These are phyloP conservation scores for Mirounga angustirostris DNA, from an alignment of 2,113 vertebrate species.

Conservation along the genomic window DNA sequence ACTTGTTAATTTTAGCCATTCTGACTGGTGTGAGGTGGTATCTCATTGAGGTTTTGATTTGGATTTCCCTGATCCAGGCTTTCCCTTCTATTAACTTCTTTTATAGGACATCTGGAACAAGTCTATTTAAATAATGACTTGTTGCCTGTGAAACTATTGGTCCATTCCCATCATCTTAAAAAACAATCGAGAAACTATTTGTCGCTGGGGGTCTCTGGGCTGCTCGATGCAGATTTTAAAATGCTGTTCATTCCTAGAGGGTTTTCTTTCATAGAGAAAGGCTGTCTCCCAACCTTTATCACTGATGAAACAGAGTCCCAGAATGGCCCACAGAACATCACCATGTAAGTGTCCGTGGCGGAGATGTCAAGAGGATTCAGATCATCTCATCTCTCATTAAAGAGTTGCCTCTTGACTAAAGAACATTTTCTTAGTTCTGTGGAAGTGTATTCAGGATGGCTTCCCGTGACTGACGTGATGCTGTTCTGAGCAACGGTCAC, in stretches of 20 bases:
- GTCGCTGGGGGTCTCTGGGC: slow-evolving; percentile 15
- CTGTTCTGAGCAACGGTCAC: slow-evolving; percentile 49
- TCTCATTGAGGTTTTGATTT: too few species aligned
- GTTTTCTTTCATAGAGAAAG: not conserved
- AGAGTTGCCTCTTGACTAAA: not conserved
- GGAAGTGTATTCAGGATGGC: not conserved
- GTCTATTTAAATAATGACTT: slow-evolving; percentile 61
- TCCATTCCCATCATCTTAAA: slow-evolving; percentile 41
- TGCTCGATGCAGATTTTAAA: slow-evolving; percentile 24
- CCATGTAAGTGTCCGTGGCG: not conserved
- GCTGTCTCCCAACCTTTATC: not conserved
- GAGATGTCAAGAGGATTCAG: slow-evolving; percentile 20
- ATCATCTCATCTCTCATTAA: not conserved
- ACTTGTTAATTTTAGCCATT: too few species aligned
- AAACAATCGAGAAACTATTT: slow-evolving; percentile 10
- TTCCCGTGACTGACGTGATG: not conserved
- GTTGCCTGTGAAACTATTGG: not conserved
- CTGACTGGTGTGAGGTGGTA: too few species aligned
- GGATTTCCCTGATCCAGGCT: not conserved
- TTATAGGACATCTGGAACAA: slow-evolving; percentile 38
- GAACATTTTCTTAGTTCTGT: not conserved
- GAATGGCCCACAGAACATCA: not conserved
- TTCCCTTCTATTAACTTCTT: slow-evolving; percentile 29
- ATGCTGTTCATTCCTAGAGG: not conserved
- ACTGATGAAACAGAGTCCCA: not conserved